Evolutionary conservation across 2,888 invertebrate genomes (phyloP).

Genomic region (Hyalella azteca): DNA sequence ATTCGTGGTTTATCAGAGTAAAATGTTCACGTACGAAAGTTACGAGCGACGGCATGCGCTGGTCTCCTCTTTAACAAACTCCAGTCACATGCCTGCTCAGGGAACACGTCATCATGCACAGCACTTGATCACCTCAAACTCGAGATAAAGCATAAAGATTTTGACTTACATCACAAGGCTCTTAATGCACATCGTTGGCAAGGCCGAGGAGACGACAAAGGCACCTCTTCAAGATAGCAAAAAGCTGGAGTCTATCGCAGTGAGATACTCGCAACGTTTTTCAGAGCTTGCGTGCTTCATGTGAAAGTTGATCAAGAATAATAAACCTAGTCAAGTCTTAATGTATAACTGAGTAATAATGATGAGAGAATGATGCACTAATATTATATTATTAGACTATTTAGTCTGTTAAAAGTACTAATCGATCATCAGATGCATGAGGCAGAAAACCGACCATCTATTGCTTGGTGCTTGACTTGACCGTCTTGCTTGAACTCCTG

Average conservation of each 20-base stretch:
- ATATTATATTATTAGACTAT: no score
- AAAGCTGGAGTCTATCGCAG: neutral
- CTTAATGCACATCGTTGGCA: slow-evolving; percentile 20
- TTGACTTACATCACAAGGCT: slow-evolving; percentile 14
- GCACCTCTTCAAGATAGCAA: neutral
- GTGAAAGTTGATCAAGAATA: slow-evolving; percentile 11
- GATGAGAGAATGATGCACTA: no score
- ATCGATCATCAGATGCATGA: no score
- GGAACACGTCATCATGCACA: slow-evolving; percentile 1
- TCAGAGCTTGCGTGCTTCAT: neutral
- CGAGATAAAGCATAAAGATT: neutral
- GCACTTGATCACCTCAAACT: slow-evolving; percentile 9
- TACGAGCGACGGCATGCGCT: neutral
- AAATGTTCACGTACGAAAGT: slow-evolving; percentile 26
- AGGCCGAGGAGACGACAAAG: neutral
- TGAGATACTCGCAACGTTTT: neutral
- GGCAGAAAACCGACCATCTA: no score
- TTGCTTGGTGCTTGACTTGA: no score
- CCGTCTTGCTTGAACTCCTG: no score
- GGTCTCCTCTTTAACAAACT: neutral
- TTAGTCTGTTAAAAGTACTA: no score
- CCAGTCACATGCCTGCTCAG: neutral
- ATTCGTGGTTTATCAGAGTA: neutral
- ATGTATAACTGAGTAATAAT: no score
- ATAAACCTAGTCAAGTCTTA: no score